A percentile compares a stretch with the other conserved stretches of the same genome.
phyloP scores from a whole-genome alignment of 1,140 invertebrate species.

The Ladona fulva region DNA sequence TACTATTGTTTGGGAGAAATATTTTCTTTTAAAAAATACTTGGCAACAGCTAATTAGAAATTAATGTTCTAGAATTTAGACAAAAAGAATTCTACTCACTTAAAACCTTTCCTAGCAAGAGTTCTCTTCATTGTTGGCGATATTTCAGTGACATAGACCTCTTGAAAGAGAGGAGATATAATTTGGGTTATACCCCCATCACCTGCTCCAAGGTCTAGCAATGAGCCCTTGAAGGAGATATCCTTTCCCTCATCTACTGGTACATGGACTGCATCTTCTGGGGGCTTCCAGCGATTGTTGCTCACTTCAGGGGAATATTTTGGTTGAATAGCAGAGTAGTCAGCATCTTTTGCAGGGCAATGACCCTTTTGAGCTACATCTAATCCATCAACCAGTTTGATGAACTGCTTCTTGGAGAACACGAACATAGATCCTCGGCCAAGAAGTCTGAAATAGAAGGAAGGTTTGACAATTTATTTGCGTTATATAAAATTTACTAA shows the following conservation, averaged over 20 bases:
- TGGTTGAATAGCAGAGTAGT: slow-evolving; percentile 32
- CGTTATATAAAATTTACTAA: too few species aligned
- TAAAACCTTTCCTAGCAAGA: slow-evolving; percentile 60
- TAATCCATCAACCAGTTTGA: slow-evolving; percentile 45
- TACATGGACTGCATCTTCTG: neutral
- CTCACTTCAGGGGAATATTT: slow-evolving; percentile 32
- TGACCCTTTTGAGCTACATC: too few species aligned
- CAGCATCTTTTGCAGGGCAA: slow-evolving; percentile 20
- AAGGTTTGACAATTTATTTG: too few species aligned
- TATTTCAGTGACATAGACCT: slow-evolving; percentile 77
- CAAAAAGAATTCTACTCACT: too few species aligned
- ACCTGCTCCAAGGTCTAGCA: slow-evolving; percentile 84
- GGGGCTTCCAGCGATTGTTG: neutral
- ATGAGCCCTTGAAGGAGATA: slow-evolving; percentile 29
- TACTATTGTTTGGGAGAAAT: too few species aligned
- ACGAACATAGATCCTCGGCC: slow-evolving; percentile 89
- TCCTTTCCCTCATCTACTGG: slow-evolving; percentile 16
- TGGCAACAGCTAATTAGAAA: too few species aligned
- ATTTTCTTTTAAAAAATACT: too few species aligned
- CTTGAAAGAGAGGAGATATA: slow-evolving; percentile 53
- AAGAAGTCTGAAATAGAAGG: slow-evolving; percentile 53
- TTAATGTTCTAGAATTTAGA: too few species aligned
- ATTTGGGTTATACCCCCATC: slow-evolving; percentile 79
- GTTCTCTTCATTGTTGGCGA: slow-evolving; percentile 70
- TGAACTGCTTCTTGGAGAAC: slow-evolving; percentile 67